Evolutionary conservation across 2,888 invertebrate species (phyloP), one percentile per base, ranked within the genome.

Genomic region (Drosophila affinis): DNA sequence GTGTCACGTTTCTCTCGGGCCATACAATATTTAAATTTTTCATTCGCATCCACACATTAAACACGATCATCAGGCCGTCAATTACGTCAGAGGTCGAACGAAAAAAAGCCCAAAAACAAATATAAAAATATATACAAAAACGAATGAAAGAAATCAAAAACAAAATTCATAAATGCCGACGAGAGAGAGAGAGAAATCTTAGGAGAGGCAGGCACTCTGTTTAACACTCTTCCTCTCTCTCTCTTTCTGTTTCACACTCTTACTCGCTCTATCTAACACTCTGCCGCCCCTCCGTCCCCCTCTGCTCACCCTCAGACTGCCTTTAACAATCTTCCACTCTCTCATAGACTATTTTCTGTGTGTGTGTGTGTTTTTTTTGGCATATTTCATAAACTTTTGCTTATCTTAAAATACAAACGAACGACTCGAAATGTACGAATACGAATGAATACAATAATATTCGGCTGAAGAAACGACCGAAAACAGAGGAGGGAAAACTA

Each of bases 21-120:
- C 52, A 73, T 73, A 54, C 62, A 39, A 63, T 57, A 57, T 56
- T 48, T 9, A 64, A 60, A 61, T 60, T 54, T 27, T 55, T 47
- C 29, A 59, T 52, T 54, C 58, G 45, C 62, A 52, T 53, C 62
- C 29, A 53, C 53, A 82, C 62, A 62, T 52, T 17, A 62, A 48
- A 62, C 62, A 54, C 60, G 72, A 72, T 64, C 72, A 58, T 53
- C 58, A 56, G 46, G 44, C 71, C 49, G 58, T 63, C 65, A 77
- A 84, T 84, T 84, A 77, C 88, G 86, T 84, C 88, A 84, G 88
- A 85, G 70, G 68, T 72, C 67, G 24, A 45, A 24, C 47, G 54
- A 39, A 45, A 32, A 53, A 53, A 60, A 56, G 58, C 10, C 17
- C n/a, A 12, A 27, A 69, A 48, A 49, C n/a, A 49, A 74, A 73